Evolutionary conservation across 2,797 vertebrate species (phyloP), one percentile per base, ranked within the genome.

Genomic region (Pyrocephalus nanus): DNA sequence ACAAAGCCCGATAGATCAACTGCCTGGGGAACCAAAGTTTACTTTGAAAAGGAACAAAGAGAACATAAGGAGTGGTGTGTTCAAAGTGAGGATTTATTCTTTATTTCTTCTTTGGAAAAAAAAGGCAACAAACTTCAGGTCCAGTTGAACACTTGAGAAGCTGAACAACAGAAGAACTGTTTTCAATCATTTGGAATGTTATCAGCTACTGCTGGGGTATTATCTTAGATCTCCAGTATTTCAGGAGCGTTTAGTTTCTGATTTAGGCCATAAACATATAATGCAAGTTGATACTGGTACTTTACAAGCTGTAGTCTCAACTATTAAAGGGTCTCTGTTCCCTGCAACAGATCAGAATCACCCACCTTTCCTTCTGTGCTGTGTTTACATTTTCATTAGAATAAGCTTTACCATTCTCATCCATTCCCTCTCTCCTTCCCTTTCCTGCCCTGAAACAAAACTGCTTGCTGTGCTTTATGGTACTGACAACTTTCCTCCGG

Each of bases 1-100:
- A 40, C 47, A 55, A 75, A 88, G 43, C 66, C 58, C 48, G 50
- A 64, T 30, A 72, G 61, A 81, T 74, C 82, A 75, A 12, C 58
- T 86, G 92, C 82, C 79, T 88, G 76, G 66, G 62, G 86, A 88
- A 81, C 86, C 16, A 20, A 86, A 81, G 62, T 86, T 93, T 67
- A 8, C 85, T 93, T 93, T 64, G 70, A 77, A 83, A 58, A 62
- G 58, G 48, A 88, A 66, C 29, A 66, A 48, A 90, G 48, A 45
- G 71, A 94, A 36, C 38, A 18, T 18, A 19, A 22, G 40, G 30
- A 57, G 23, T 29, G 26, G 23, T 74, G 17, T 50, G 17, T 61
- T 96, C 77, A 50, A 51, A 95, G 83, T 32, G 7, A 76, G 32
- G 54, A n/a, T 32, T 55, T 66, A 15, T 67, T 62, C 47, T 67